Base-by-base conservation (phyloP, 1,140 invertebrate species). In the Aphidius gifuensis region DNA sequence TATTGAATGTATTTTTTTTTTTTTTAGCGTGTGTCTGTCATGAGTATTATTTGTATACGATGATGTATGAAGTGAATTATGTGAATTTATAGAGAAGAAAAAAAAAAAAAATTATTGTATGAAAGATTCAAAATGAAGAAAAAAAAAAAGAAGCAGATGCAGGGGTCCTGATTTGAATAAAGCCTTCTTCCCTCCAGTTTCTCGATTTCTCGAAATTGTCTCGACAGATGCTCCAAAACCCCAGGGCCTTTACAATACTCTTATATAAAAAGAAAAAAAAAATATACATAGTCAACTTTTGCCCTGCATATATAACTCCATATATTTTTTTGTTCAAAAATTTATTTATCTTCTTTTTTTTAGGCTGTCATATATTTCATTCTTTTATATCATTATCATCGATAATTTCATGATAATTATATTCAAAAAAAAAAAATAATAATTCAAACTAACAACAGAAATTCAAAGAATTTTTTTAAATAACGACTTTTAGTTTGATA, bases 91-190 rank as follows among this genome's bases (percentile, higher is more conserved):
- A 44, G 45, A 16, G 16, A 16, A 16, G 16, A 16, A 16, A 44
- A 61, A 50, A 51, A 51, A 50, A 46, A 56, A 57, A 21, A 32
- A 32, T 32, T 32, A 32, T 32, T 32, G 23, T 32, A 32, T 32
- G 23, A 32, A 32, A 32, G 23, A 32, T 32, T 32, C 1, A 32
- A 32, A 32, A 32, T 32, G 16, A 16, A 16, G 16, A 16, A 32
- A 32, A 3, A 32, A 32, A 3, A 32, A 32, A 32, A n/a, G 49
- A 38, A 62, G 61, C 61, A 62, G 61, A 62, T 62, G 61, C 56
- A 45, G 48, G 55, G 40, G 23, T 32, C 55, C 53, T 62, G 55
- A 62, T 62, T 62, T 62, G 61, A 62, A 62, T 62, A 58, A 62
- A 62, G 47, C 40, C 53, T 55, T 55, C 61, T 47, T 49, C 21